These are phyloP conservation scores for Maniola jurtina DNA, from an alignment of 1,140 invertebrate genomes.

Conservation along the genomic window DNA sequence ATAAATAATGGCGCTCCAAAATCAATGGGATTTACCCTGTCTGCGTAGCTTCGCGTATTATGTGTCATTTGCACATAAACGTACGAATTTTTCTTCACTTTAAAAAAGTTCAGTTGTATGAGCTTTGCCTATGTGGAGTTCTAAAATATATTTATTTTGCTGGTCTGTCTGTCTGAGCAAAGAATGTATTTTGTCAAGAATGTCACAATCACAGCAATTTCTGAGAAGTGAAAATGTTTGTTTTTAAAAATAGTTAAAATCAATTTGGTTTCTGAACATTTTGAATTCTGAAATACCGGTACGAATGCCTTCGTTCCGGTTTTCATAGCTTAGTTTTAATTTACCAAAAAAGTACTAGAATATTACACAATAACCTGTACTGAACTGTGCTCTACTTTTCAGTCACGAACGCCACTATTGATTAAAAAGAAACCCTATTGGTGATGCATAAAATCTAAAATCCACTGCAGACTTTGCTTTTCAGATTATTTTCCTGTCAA, in stretches of 20 bases:
- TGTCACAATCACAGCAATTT: too few species aligned
- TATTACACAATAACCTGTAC: constrained; percentile 28
- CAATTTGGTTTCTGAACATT: neutral
- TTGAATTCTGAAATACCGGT: constrained; percentile 20
- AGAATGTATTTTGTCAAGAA: too few species aligned
- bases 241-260: neutral
- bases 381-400: constrained; percentile 25
- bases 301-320: constrained; percentile 27
- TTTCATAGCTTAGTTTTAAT: constrained; percentile 22
- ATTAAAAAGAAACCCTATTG: constrained; percentile 14
- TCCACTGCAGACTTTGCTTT: neutral
- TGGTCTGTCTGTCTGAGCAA: too few species aligned
- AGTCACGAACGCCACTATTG: constrained; percentile 12
- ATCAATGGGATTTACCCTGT: too few species aligned
- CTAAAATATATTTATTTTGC: too few species aligned
- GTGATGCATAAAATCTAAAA: neutral
- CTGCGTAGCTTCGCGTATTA: too few species aligned
- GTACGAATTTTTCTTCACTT: too few species aligned
- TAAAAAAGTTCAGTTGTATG: too few species aligned
- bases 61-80: too few species aligned
- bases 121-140: too few species aligned
- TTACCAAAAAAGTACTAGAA: constrained; percentile 22
- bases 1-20: too few species aligned
- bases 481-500: neutral
- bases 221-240: neutral